Evolutionary conservation across 2,113 vertebrate species (phyloP), one percentile per base, ranked within the genome.

Genomic region (Grantiella picta): DNA sequence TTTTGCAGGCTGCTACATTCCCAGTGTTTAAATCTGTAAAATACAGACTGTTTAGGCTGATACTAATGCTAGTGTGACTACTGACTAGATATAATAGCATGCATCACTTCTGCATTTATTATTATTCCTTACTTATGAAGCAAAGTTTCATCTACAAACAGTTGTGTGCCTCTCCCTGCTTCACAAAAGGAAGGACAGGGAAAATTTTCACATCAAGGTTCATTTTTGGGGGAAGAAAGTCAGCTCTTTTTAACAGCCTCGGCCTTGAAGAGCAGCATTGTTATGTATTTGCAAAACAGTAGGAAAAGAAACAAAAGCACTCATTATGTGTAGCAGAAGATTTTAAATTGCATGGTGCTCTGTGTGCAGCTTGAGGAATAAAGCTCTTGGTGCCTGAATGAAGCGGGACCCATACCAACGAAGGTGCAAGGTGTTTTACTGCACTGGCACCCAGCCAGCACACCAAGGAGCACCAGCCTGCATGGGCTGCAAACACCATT

Each of bases 121-220:
- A 11, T 57, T 65, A 54, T 73, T 92, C 60, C 59, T 42, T 93
- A 72, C 29, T 54, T 93, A 89, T 17, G 33, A 88, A 72, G 56
- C 12, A 68, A 69, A 83, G 0, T 1, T 70, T 92, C 23, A 75
- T 40, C 86, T 92, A 77, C 33, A 69, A 82, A 80, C 17, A 93
- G 44, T 86, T 89, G 38, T 82, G n/a, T 91, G 64, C 44, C 66
- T 76, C 75, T 91, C 66, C 44, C 36, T 57, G 54, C 66, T 53
- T 80, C 86, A 90, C 69, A 69, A 76, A 96, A 95, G 80, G 54
- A 75, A 96, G 63, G 69, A 69, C 4, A 23, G 14, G 6, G 7
- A 4, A 80, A 82, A 93, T 94, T 82, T 94, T 97, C 49, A 88
- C 50, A 53, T 87, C 60, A 68, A 68, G 27, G 23, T 93, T 93